Evolutionary conservation across 1,140 invertebrate species (phyloP).

Genomic region (Muscidifurax raptorellus): DNA sequence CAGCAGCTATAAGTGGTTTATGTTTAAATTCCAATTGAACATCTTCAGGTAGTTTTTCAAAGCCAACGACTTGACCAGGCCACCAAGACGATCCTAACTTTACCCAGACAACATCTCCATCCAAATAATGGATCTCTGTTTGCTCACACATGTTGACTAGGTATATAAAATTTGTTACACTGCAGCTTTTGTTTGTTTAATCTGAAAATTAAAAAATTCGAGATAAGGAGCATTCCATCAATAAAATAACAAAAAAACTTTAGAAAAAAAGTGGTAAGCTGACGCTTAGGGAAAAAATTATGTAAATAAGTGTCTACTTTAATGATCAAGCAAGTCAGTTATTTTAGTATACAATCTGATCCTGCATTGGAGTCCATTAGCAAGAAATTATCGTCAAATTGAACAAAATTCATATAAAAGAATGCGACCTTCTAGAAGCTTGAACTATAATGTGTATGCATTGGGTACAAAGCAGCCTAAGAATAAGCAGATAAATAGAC

Average conservation of each 20-base stretch:
- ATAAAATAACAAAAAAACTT: neutral
- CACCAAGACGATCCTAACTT: constrained; percentile 86
- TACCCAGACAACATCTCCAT: constrained; percentile 88
- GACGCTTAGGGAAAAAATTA: too few species aligned
- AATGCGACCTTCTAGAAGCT: neutral
- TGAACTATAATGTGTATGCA: neutral
- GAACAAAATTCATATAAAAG: neutral
- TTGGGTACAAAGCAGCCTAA: neutral
- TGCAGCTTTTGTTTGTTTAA: neutral
- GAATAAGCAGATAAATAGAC: too few species aligned
- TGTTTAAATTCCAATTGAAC: constrained; percentile 78
- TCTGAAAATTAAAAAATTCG: neutral
- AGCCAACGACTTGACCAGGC: constrained; percentile 84
- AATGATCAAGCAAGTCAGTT: too few species aligned
- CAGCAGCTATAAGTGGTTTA: constrained; percentile 84
- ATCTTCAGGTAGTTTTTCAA: constrained; percentile 79
- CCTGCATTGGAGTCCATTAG: neutral
- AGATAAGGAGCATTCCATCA: neutral
- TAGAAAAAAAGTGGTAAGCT: too few species aligned
- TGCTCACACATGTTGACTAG: constrained; percentile 77
- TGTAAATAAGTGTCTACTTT: too few species aligned
- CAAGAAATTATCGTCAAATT: neutral
- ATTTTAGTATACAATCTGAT: too few species aligned
- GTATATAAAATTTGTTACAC: neutral
- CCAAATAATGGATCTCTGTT: constrained; percentile 79